Base-by-base conservation (phyloP, 92 coral and sea anemone species). In the Heliopora coerulea region DNA sequence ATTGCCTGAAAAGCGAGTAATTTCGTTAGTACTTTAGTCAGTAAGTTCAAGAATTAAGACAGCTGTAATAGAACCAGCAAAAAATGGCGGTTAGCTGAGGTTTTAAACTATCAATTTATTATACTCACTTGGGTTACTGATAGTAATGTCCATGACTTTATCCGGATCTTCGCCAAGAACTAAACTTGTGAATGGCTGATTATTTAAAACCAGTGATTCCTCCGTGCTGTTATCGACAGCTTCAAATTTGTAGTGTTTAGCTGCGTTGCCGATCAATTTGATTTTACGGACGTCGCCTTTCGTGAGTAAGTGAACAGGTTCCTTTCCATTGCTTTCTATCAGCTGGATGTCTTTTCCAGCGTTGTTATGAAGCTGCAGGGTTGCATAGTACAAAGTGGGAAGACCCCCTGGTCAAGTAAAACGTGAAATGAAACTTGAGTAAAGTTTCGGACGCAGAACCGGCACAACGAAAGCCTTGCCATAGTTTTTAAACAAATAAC, bases 261-360 rank as follows among this genome's bases (percentile, higher is more conserved):
- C 69, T 62, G 39, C 17, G 17, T 50, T 26, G 0, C 70, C 62
- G n/a, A 62, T 75, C 62, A 62, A 75, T 17, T 61, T 64, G 12
- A 40, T 62, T 35, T 34, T 52, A 59, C 80, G 31, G 23, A 75
- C 30, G 18, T 75, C 80, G 6, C 96, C 96, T 10, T 83, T 72
- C 27, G 97, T 96, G 26, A 91, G 72, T 31, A 82, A 46, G 68
- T 74, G 83, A 7, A 83, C 73, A 52, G 89, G 89, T 59, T 87
- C 88, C 59, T 83, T 75, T 12, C 90, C 96, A 0, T 87, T 75
- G 40, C 80, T 84, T 59, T 84, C 85, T 3, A 89, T 32, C 21
- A 91, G 42, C 60, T 89, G 86, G 12, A 87, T 88, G 41, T 87
- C 88, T 48, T 65, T 74, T 6, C 86, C 92, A 56, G 97, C 97